A percentile compares a stretch with the other conserved stretches of the same genome.
phyloP scores from a whole-genome alignment of 2,888 invertebrate species.

The Anarsia innoxiella region DNA sequence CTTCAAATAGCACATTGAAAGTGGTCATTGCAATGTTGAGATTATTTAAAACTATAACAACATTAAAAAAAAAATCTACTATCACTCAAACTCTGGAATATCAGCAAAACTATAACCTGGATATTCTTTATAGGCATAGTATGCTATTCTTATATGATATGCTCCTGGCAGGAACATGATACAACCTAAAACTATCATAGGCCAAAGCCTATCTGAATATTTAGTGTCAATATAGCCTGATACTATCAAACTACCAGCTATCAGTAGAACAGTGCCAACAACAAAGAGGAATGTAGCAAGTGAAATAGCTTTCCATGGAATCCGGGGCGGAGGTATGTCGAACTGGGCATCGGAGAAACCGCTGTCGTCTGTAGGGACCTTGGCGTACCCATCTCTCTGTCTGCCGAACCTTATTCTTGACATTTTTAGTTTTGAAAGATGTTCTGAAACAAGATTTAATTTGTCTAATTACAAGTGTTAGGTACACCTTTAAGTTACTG shows the following conservation, averaged over 20 bases:
- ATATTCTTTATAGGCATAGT: conserved; percentile 88
- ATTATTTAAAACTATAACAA: neutral
- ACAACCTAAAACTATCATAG: conserved; percentile 88
- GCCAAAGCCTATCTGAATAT: conserved; percentile 92
- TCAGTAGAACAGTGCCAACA: conserved; percentile 84
- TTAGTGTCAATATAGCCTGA: conserved; percentile 87
- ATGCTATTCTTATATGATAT: conserved; percentile 91
- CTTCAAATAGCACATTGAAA: no score
- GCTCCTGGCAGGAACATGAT: conserved; percentile 95
- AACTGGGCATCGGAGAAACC: conserved; percentile 84
- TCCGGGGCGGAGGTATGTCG: conserved; percentile 77
- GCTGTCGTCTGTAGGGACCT: conserved; percentile 73
- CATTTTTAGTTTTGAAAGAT: conserved; percentile 43
- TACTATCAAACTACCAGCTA: conserved; percentile 85
- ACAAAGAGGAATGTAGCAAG: conserved; percentile 85
- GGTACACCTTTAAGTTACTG: no score
- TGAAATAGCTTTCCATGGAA: conserved; percentile 90
- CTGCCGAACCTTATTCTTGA: conserved; percentile 76
- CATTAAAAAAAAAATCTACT: no score
- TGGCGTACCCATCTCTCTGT: conserved; percentile 78
- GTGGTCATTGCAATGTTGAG: no score
- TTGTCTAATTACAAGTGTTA: no score
- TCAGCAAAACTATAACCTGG: conserved; percentile 91
- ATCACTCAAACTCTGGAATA: conserved; percentile 85
- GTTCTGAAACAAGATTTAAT: no score